Evolutionary conservation across 2,113 vertebrate species (phyloP).

Genomic region (Caretta caretta): DNA sequence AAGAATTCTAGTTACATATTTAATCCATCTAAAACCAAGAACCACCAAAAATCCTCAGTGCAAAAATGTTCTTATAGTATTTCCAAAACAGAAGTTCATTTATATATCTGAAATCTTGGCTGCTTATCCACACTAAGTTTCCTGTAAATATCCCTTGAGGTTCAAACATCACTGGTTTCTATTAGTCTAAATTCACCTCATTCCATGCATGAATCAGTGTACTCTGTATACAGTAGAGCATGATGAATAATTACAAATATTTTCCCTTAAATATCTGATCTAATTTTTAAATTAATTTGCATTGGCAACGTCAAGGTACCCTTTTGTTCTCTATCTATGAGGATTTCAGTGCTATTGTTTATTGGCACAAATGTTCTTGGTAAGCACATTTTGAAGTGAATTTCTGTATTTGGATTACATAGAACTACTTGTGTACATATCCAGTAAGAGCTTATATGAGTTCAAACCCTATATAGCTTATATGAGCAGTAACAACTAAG

Average conservation of each 20-base stretch:
- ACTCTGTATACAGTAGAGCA: conserved; percentile 1
- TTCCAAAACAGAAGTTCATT: background rate
- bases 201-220: background rate
- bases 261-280: conserved; percentile 16
- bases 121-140: background rate
- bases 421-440: background rate
- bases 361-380: background rate
- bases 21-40: background rate
- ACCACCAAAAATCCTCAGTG: accelerated
- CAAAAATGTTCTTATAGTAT: background rate
- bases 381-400: background rate
- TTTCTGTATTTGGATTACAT: background rate
- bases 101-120: background rate
- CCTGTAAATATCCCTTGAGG: background rate
- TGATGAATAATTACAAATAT: conserved; percentile 15
- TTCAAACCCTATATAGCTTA: background rate
- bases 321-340: background rate
- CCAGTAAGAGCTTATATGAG: background rate
- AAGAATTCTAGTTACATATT: background rate
- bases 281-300: background rate
- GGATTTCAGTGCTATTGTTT: background rate
- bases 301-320: background rate
- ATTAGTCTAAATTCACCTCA: background rate
- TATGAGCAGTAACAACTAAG: background rate
- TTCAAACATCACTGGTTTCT: background rate